Evolutionary conservation across 2,113 vertebrate genomes (phyloP).

Genomic region (Accipiter cooperii): DNA sequence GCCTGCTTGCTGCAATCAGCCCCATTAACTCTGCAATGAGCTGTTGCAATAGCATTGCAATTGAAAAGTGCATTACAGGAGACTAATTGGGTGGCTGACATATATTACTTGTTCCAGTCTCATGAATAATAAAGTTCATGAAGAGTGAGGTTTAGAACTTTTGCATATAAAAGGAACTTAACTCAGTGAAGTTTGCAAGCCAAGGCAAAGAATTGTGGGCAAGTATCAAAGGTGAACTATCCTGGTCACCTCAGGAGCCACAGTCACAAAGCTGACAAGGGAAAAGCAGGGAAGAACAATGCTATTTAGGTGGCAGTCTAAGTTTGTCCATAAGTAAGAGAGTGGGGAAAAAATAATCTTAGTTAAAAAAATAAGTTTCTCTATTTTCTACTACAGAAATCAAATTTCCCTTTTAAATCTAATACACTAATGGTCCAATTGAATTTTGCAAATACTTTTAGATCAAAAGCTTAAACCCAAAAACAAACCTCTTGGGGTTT

Average conservation of each 20-base stretch:
- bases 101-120: background rate
- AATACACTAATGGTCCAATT: background rate
- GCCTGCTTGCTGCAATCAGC: background rate
- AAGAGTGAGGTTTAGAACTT: background rate
- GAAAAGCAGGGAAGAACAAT: background rate
- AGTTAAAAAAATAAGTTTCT: background rate
- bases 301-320: background rate
- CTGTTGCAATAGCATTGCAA: conserved; percentile 35
- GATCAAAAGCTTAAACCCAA: background rate
- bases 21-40: conserved; percentile 60
- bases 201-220: background rate
- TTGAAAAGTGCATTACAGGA: conserved; percentile 7
- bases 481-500: background rate
- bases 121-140: background rate
- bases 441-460: background rate
- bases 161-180: background rate
- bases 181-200: background rate
- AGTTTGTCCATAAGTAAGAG: background rate
- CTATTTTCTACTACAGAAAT: background rate
- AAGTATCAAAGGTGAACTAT: background rate
- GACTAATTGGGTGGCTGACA: conserved; percentile 41
- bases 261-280: background rate
- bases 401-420: background rate
- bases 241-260: background rate
- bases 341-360: background rate